Evolutionary conservation across 2,113 vertebrate genomes (phyloP).

Genomic region (Platanista minor): DNA sequence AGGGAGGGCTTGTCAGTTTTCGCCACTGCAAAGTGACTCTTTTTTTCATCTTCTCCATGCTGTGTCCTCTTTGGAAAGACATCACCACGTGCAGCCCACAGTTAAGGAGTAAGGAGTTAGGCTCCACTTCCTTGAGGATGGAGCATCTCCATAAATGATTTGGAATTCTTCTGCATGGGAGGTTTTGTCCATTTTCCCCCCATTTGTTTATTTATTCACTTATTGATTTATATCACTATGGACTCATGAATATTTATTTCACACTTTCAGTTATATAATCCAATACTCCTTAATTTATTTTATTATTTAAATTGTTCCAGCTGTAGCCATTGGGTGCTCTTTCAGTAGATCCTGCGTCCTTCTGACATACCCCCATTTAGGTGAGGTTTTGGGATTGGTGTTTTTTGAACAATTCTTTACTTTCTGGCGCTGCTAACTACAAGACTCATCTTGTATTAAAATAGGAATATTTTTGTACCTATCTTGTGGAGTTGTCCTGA

Average conservation of each 20-base stretch:
- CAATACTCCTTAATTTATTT: not conserved
- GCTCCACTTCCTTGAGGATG: not conserved
- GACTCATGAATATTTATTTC: not conserved
- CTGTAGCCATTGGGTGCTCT: not conserved
- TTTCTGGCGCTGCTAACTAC: not conserved
- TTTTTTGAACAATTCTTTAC: not conserved
- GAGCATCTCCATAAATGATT: no score
- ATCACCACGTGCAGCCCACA: not conserved
- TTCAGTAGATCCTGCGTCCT: not conserved
- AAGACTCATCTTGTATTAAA: not conserved
- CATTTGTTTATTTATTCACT: not conserved
- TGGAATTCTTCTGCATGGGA: not conserved
- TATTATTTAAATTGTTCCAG: not conserved
- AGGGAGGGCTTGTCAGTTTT: not conserved
- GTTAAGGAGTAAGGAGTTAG: fast-evolving
- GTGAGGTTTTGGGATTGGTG: not conserved
- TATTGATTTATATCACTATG: not conserved
- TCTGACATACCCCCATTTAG: not conserved
- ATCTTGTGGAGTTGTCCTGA: not conserved
- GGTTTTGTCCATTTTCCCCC: not conserved
- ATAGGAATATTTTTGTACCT: not conserved
- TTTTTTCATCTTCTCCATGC: not conserved
- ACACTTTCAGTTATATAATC: not conserved
- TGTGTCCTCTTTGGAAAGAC: not conserved
- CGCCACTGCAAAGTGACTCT: not conserved